Percentiles rank a stretch among this genome's conserved stretches.
Evolutionary conservation across 2,113 vertebrate genomes (phyloP).

Genomic region (Forbesichthys papilliferus): DNA sequence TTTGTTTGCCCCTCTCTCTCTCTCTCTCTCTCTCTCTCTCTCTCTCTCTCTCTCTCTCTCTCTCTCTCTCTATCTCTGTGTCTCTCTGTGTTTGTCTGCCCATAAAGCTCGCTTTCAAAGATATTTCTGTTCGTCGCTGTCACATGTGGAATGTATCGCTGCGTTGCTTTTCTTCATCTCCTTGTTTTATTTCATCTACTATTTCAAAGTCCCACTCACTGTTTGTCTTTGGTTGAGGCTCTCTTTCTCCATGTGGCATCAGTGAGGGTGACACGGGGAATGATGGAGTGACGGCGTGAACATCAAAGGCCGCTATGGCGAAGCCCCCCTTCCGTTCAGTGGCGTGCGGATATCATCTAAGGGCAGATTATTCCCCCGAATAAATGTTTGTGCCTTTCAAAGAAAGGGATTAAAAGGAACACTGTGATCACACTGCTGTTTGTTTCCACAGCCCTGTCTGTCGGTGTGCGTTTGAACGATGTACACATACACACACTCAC

Average conservation of each 20-base stretch:
- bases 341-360: conserved; percentile 34
- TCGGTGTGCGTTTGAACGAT: conserved; percentile 43
- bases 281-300: conserved; percentile 39
- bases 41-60: conserved; percentile 27
- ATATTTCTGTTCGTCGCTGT: neutral
- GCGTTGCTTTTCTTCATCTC: neutral
- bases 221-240: conserved; percentile 11
- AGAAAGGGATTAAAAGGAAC: conserved; percentile 46
- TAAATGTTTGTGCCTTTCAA: conserved; percentile 54
- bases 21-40: neutral
- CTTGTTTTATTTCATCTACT: conserved; percentile 36
- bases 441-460: conserved; percentile 61
- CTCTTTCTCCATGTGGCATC: neutral
- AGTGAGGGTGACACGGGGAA: conserved; percentile 32
- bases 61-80: neutral
- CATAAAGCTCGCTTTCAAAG: neutral
- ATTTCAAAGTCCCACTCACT: conserved; percentile 14
- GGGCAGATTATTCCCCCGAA: conserved; percentile 44
- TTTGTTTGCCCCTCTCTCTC: too few relatives aligned
- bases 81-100: neutral
- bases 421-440: conserved; percentile 47
- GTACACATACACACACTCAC: conserved; percentile 19
- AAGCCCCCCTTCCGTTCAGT: conserved; percentile 31
- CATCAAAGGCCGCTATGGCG: conserved; percentile 44
- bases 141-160: neutral